These are phyloP conservation scores for Chlorodrepanis virens DNA, from an alignment of 2,113 vertebrate species.

Conservation along the genomic window DNA sequence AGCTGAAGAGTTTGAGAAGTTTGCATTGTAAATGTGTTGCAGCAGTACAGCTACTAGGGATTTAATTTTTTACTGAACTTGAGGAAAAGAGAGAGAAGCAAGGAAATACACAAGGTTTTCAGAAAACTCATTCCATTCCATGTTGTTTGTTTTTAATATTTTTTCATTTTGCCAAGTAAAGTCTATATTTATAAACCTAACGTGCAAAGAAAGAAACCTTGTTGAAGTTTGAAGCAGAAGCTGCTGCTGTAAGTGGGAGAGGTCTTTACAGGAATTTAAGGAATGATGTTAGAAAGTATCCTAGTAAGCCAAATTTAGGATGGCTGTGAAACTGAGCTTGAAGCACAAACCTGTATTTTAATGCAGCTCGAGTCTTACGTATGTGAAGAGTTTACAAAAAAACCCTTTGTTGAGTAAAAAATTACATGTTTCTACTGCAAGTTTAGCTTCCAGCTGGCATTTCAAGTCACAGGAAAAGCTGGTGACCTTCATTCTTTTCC, in stretches of 20 bases:
- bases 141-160: background rate
- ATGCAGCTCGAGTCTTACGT: conserved; percentile 7
- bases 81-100: background rate
- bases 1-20: background rate
- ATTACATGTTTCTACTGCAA: background rate
- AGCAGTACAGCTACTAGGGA: background rate
- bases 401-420: background rate
- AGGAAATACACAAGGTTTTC: background rate
- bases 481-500: background rate
- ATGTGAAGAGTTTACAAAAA: background rate
- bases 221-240: conserved; percentile 67
- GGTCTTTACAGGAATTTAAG: conserved; percentile 77
- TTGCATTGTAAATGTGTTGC: background rate
- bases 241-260: conserved; percentile 69
- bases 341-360: conserved; percentile 57
- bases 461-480: background rate
- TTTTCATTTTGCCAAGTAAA: conserved; percentile 10
- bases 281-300: conserved; percentile 77
- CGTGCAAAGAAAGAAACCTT: conserved; percentile 67
- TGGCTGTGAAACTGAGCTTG: conserved; percentile 52
- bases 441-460: background rate
- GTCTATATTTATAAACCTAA: conserved; percentile 24
- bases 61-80: background rate
- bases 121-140: background rate
- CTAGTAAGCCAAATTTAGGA: conserved; percentile 68